phyloP scores from a whole-genome alignment of 2,113 vertebrate genomes.

The Brienomyrus brachyistius region DNA sequence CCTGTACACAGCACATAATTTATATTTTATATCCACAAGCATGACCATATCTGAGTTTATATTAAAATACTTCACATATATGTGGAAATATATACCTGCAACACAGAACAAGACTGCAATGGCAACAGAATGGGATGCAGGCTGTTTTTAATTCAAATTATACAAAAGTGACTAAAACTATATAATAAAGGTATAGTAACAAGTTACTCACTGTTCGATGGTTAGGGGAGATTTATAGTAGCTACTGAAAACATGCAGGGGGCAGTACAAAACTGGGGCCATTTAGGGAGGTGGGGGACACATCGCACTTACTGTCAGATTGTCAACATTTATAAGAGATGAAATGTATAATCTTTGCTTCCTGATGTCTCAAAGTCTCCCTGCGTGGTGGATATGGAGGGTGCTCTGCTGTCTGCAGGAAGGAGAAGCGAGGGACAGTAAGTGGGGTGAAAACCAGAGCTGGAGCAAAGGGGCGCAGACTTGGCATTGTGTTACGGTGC shows the following conservation, averaged over 20 bases:
- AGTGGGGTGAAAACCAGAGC: background rate
- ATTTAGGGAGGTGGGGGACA: background rate
- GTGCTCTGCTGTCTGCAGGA: background rate
- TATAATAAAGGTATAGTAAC: background rate
- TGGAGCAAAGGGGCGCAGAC: background rate
- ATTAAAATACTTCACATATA: background rate
- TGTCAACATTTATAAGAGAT: background rate
- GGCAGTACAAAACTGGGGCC: background rate
- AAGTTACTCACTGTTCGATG: background rate
- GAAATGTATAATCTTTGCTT: background rate
- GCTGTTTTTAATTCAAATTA: background rate
- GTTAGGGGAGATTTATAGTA: background rate
- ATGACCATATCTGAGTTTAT: background rate
- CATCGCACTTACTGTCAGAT: background rate
- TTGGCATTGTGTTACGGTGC: background rate
- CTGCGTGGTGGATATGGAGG: background rate
- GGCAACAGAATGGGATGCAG: background rate
- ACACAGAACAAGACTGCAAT: background rate
- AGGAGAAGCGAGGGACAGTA: background rate
- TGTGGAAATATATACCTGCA: background rate
- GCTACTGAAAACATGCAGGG: conserved; percentile 15
- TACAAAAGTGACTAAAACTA: background rate
- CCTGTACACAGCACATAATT: background rate
- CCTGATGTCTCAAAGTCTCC: background rate
- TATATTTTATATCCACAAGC: background rate